Base-by-base conservation (phyloP, 2,888 invertebrate genomes). In the Callinectes sapidus region DNA sequence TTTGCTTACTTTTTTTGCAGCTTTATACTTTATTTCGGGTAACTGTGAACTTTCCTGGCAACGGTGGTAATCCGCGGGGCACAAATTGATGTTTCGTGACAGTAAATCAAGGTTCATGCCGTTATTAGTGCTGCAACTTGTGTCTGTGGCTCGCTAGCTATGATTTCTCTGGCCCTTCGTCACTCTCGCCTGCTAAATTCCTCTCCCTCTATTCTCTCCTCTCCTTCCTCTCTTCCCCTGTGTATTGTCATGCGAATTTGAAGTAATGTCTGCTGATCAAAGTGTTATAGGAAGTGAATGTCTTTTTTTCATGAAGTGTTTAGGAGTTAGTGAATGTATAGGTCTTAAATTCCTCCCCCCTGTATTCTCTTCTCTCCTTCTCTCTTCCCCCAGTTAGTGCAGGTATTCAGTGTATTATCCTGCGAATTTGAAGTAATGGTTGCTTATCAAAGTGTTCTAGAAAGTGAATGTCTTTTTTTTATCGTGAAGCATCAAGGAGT, bases 51-150 rank as follows among this genome's bases (percentile, higher is more conserved):
- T 81, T 81, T 32, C 77, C 77, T 81, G 32, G 13, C 77, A 32
- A 32, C 77, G 77, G 77, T 28, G 77, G 77, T 35, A 32, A 81
- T 81, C 77, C 13, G 77, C 77, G 32, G 32, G 35, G 32, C 16
- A 81, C 35, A 28, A 81, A 35, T 35, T 81, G 77, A 23, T 32
- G 77, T 8, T 81, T 81, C 77, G 77, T 81, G 77, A 81, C 77
- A 28, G 77, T 81, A 81, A 71, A 81, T 81, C 77, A 81, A 81
- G 23, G 77, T 81, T 81, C 32, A 81, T 10, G 77, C 32, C 35
- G 32, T 81, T 81, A 81, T 81, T 81, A 28, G 35, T 81, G 77
- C 77, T 81, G 77, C 32, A 81, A 14, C 8, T 81, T 81, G 77
- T 81, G 77, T 81, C 35, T 32, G 77, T 23, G 28, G 77, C 35